Percentiles rank a stretch among this genome's conserved stretches.
Conservation (phyloP, 1,140 invertebrate species). For the Drosophila tani region DNA sequence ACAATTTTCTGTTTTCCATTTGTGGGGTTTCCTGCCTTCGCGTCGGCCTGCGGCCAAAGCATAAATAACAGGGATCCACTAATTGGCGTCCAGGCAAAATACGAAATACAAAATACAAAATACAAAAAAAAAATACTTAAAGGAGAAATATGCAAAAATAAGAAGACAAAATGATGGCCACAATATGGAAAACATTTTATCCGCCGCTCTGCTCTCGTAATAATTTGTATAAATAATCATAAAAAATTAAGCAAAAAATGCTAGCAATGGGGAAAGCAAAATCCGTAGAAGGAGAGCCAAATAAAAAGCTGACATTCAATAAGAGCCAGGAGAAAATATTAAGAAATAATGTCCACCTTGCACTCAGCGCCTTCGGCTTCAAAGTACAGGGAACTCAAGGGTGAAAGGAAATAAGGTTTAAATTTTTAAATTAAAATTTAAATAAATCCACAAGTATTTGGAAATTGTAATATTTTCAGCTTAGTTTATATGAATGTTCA, state of each 20-base stretch:
- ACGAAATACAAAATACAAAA: neutral
- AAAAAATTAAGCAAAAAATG: conserved; percentile 55
- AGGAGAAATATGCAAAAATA: conserved; percentile 6
- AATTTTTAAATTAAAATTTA: no score
- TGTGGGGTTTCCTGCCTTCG: conserved; percentile 51
- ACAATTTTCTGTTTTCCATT: conserved; percentile 55
- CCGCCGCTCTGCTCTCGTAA: conserved; percentile 37
- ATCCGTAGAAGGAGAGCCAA: conserved; percentile 19
- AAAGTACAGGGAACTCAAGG: neutral
- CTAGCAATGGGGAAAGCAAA: conserved; percentile 25
- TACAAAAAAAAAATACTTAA: neutral
- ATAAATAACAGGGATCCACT: conserved; percentile 61
- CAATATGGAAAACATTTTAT: conserved; percentile 60
- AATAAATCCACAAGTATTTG: no score
- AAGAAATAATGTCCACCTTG: conserved; percentile 33
- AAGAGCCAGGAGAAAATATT: conserved; percentile 21
- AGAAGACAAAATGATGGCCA: conserved; percentile 47
- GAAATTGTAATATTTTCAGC: no score
- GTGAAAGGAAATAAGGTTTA: no score
- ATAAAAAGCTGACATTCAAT: conserved; percentile 62
- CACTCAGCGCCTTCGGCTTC: conserved; percentile 14
- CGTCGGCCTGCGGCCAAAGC: conserved; percentile 44
- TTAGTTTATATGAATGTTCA: no score
- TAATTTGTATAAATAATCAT: conserved; percentile 64
- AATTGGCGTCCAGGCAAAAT: conserved; percentile 50